Evolutionary conservation across 2,888 invertebrate genomes (phyloP).

Genomic region (Latheticus oryzae): DNA sequence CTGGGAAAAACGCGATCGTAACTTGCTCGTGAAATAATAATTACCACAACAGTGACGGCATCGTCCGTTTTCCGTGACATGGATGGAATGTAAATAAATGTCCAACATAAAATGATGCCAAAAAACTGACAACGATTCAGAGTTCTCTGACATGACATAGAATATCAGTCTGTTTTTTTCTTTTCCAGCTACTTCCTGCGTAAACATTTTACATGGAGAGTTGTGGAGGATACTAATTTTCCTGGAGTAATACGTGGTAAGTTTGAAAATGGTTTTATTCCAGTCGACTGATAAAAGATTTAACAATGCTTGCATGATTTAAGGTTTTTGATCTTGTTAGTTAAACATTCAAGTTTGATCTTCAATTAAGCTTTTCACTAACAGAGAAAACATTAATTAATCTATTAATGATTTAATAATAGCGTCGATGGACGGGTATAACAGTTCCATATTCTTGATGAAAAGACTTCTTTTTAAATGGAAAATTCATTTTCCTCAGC

Average conservation of each 20-base stretch:
- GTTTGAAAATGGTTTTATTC: neutral
- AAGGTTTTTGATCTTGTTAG: conserved; percentile 14
- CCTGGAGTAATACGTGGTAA: too few relatives aligned
- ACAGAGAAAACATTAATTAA: conserved; percentile 17
- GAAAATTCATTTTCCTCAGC: too few relatives aligned
- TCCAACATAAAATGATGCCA: conserved; percentile 6
- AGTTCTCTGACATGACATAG: conserved; percentile 12
- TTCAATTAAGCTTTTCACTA: conserved; percentile 15
- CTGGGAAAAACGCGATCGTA: conserved; percentile 5
- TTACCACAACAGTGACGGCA: conserved; percentile 13
- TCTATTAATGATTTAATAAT: conserved; percentile 4
- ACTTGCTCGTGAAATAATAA: conserved; percentile 12
- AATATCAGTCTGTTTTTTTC: conserved; percentile 10
- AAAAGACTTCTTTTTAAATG: too few relatives aligned
- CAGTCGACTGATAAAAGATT: neutral
- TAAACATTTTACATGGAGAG: conserved; percentile 9
- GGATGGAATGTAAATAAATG: conserved; percentile 5
- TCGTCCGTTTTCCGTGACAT: neutral
- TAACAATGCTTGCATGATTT: conserved; percentile 11
- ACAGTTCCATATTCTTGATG: too few relatives aligned
- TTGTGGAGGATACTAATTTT: neutral
- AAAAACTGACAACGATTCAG: conserved; percentile 15
- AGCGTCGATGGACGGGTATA: too few relatives aligned
- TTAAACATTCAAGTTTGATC: conserved; percentile 21
- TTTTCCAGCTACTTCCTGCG: neutral